Percentiles rank a stretch among this genome's conserved stretches.
These are phyloP conservation scores for Cyprinella venusta DNA, from an alignment of 2,797 vertebrate species.

Conservation along the genomic window DNA sequence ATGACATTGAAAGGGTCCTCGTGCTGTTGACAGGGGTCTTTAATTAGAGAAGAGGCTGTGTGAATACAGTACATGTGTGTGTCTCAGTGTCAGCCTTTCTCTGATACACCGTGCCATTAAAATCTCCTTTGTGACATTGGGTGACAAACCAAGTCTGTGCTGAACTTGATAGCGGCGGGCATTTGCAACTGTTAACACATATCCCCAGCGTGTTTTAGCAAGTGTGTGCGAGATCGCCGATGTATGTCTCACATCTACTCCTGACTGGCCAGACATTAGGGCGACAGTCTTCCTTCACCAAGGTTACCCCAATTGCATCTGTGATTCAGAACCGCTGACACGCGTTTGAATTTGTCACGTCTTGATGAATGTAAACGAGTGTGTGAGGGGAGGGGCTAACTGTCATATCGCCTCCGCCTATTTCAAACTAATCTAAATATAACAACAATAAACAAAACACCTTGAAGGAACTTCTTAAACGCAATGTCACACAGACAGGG, in stretches of 20 bases:
- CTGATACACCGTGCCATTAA: slow-evolving; percentile 88
- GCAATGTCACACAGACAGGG: slow-evolving; percentile 68
- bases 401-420: slow-evolving; percentile 69
- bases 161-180: slow-evolving; percentile 87
- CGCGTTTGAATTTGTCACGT: slow-evolving; percentile 89
- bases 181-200: slow-evolving; percentile 89
- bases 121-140: slow-evolving; percentile 89
- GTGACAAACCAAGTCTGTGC: slow-evolving; percentile 91
- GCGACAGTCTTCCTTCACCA: slow-evolving; percentile 92
- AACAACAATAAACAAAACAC: slow-evolving; percentile 72
- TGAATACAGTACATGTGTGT: slow-evolving; percentile 71
- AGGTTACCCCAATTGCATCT: slow-evolving; percentile 94
- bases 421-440: slow-evolving; percentile 59
- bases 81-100: slow-evolving; percentile 74
- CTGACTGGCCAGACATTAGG: slow-evolving; percentile 89
- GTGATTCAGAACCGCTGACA: slow-evolving; percentile 88
- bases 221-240: slow-evolving; percentile 47
- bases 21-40: slow-evolving; percentile 70
- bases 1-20: slow-evolving; percentile 73
- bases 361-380: slow-evolving; percentile 90
- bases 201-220: slow-evolving; percentile 77
- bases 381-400: slow-evolving; percentile 63
- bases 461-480: slow-evolving; percentile 52
- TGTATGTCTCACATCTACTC: slow-evolving; percentile 80
- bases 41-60: slow-evolving; percentile 80